Evolutionary conservation across 1,140 invertebrate genomes (phyloP).

Genomic region (Leptinotarsa defecta): DNA sequence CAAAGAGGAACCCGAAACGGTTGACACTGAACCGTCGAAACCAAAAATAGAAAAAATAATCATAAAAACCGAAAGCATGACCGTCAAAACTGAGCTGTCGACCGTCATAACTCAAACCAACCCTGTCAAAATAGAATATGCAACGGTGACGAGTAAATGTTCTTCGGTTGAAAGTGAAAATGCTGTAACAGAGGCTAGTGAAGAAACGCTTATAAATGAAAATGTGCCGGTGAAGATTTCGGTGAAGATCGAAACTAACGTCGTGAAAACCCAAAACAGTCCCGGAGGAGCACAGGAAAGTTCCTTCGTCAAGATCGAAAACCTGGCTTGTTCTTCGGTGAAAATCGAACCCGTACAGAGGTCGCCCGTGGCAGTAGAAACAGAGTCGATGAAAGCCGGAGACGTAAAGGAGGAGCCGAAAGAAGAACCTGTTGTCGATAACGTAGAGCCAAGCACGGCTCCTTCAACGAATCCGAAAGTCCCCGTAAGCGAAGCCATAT

Average conservation of each 20-base stretch:
- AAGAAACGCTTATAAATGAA: background rate
- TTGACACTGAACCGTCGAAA: constrained; percentile 1
- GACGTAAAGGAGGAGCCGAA: background rate
- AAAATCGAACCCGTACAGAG: constrained; percentile 27
- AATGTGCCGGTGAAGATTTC: constrained; percentile 18
- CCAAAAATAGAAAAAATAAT: constrained; percentile 25
- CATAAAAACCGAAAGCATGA: constrained; percentile 25
- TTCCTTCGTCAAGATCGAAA: constrained; percentile 23
- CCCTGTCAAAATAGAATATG: constrained; percentile 20
- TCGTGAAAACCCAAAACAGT: constrained; percentile 10
- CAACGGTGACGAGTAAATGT: constrained; percentile 7
- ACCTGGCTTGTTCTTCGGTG: constrained; percentile 19
- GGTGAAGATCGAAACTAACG: constrained; percentile 33
- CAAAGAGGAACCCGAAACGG: constrained; percentile 30
- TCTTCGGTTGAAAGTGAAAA: background rate
- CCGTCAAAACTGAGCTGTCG: constrained; percentile 24
- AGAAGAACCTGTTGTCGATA: constrained; percentile 26
- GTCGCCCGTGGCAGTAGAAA: constrained; percentile 41
- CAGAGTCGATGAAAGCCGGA: constrained; percentile 29
- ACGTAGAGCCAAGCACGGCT: constrained; percentile 34
- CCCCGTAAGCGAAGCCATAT: constrained; percentile 51
- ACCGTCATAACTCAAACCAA: constrained; percentile 7
- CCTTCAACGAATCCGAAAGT: constrained; percentile 38
- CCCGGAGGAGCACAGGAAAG: constrained; percentile 16
- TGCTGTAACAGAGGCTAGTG: background rate